These are phyloP conservation scores for Deilephila porcellus DNA, from an alignment of 2,888 invertebrate species.

Conservation along the genomic window DNA sequence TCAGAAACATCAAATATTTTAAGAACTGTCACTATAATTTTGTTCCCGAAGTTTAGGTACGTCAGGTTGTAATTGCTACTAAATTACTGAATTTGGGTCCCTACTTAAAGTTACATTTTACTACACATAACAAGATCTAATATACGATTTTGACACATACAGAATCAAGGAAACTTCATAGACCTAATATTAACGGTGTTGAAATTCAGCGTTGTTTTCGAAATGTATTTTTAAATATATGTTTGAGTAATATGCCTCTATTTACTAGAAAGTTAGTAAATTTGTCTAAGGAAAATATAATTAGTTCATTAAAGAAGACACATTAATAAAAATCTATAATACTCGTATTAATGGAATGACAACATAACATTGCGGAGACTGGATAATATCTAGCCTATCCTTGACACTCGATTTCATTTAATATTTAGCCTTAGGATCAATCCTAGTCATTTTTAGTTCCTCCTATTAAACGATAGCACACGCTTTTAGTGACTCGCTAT, in stretches of 20 bases:
- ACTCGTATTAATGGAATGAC: background rate
- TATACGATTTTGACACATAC: conserved; percentile 27
- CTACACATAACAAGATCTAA: conserved; percentile 7
- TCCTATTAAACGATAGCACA: no score
- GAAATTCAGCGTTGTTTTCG: background rate
- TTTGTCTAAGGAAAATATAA: background rate
- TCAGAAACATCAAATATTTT: conserved; percentile 48
- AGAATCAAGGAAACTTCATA: background rate
- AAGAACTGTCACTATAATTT: conserved; percentile 44
- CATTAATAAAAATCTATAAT: background rate
- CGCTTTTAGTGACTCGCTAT: no score
- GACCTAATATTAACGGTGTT: background rate
- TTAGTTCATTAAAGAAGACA: background rate
- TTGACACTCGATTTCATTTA: no score
- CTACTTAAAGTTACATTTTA: conserved; percentile 41
- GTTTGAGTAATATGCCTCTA: background rate
- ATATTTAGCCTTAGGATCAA: no score
- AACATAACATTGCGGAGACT: background rate
- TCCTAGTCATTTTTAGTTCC: no score
- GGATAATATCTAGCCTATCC: background rate
- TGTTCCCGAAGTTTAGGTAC: conserved; percentile 64
- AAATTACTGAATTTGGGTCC: conserved; percentile 41
- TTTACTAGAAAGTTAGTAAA: background rate
- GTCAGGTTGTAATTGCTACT: conserved; percentile 38
- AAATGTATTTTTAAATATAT: background rate